Conservation (phyloP, 2,797 vertebrate genomes). For the Gallinago stenura region DNA sequence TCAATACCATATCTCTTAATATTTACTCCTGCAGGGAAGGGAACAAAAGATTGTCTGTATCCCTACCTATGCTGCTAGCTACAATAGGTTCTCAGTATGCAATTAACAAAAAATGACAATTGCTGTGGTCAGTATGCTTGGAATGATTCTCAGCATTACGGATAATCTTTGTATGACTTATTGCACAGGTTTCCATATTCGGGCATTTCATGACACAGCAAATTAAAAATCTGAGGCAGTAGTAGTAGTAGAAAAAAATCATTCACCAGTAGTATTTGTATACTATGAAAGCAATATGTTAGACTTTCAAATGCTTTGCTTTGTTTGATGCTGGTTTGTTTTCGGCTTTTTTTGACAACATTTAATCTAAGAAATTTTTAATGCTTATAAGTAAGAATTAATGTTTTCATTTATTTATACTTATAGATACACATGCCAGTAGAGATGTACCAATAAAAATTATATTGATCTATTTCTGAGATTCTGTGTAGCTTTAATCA, state of each 20-base stretch:
- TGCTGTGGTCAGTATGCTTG: neutral
- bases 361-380: neutral
- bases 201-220: neutral
- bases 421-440: neutral
- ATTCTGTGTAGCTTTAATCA: neutral
- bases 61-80: neutral
- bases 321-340: neutral
- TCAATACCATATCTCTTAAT: constrained; percentile 2
- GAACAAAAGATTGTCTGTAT: neutral
- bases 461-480: neutral
- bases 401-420: neutral
- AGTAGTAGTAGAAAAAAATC: neutral
- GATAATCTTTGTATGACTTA: neutral
- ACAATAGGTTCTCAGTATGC: fast-evolving
- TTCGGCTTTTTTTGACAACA: neutral
- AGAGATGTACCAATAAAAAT: neutral
- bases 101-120: neutral
- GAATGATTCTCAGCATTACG: neutral
- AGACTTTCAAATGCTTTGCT: neutral
- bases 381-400: neutral
- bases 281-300: neutral
- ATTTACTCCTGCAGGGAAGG: neutral
- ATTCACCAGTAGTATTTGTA: neutral
- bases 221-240: neutral
- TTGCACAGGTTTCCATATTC: neutral